phyloP scores from a whole-genome alignment of 2,113 vertebrate genomes.

The Salminus brasiliensis region DNA sequence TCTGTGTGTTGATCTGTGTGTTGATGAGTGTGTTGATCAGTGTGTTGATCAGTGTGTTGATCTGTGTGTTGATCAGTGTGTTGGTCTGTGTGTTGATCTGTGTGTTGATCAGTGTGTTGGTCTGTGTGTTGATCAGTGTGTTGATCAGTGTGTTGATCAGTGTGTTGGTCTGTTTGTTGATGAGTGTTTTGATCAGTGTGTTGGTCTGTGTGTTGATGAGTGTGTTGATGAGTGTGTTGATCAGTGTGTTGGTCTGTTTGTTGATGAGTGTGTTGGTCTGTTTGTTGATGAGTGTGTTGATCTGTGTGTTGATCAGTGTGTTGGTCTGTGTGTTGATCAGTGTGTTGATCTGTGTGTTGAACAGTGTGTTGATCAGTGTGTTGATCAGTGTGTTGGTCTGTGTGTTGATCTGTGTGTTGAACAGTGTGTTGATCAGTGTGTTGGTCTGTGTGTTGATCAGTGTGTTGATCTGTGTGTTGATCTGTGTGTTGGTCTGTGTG shows the following conservation, averaged over 20 bases:
- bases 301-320: too few relatives aligned
- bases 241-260: too few relatives aligned
- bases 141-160: background rate
- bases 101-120: constrained; percentile 4
- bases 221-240: constrained; percentile 15
- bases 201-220: constrained; percentile 30
- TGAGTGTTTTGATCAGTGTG: constrained; percentile 1
- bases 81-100: background rate
- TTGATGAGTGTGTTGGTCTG: constrained; percentile 40
- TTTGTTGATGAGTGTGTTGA: constrained; percentile 6
- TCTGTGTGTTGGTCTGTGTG: too few relatives aligned
- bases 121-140: constrained; percentile 47
- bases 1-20: constrained; percentile 31
- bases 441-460: constrained; percentile 35
- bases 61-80: too few relatives aligned
- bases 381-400: constrained; percentile 11
- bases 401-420: constrained; percentile 15
- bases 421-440: constrained; percentile 13
- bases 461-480: constrained; percentile 15
- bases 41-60: too few relatives aligned
- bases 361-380: constrained; percentile 5
- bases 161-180: too few relatives aligned
- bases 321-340: background rate
- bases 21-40: background rate
- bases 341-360: too few relatives aligned